phyloP scores from a whole-genome alignment of 2,888 invertebrate species.

The Cheilosia impressa region DNA sequence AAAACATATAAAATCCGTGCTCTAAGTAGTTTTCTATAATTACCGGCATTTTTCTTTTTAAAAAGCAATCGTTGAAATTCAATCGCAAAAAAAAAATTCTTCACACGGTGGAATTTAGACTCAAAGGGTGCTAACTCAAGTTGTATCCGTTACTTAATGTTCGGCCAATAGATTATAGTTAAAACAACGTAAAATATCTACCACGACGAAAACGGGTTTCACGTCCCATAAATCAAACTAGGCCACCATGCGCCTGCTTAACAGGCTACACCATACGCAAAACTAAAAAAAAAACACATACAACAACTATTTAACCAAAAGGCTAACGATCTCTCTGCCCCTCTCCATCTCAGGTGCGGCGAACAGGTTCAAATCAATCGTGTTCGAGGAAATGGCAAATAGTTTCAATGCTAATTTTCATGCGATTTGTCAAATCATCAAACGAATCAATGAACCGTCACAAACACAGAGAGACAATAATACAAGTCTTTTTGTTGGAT shows the following conservation, averaged over 20 bases:
- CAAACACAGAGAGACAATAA: background rate
- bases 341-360: constrained; percentile 55
- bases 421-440: constrained; percentile 54
- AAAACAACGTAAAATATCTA: constrained; percentile 14
- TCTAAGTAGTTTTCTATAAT: background rate
- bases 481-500: no score
- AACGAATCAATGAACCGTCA: constrained; percentile 66
- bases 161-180: constrained; percentile 17
- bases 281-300: background rate
- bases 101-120: background rate
- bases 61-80: constrained; percentile 4
- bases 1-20: no score
- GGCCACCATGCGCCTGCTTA: constrained; percentile 35
- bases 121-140: constrained; percentile 41
- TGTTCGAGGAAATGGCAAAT: constrained; percentile 65
- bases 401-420: constrained; percentile 73
- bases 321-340: constrained; percentile 19
- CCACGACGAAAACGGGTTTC: constrained; percentile 45
- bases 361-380: constrained; percentile 69
- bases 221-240: constrained; percentile 57
- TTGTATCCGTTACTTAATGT: constrained; percentile 23
- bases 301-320: constrained; percentile 6
- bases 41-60: background rate
- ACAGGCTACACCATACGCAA: constrained; percentile 38
- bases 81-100: constrained; percentile 10